Evolutionary conservation across 2,797 vertebrate species (phyloP).

Genomic region (Adelosebastes latens): DNA sequence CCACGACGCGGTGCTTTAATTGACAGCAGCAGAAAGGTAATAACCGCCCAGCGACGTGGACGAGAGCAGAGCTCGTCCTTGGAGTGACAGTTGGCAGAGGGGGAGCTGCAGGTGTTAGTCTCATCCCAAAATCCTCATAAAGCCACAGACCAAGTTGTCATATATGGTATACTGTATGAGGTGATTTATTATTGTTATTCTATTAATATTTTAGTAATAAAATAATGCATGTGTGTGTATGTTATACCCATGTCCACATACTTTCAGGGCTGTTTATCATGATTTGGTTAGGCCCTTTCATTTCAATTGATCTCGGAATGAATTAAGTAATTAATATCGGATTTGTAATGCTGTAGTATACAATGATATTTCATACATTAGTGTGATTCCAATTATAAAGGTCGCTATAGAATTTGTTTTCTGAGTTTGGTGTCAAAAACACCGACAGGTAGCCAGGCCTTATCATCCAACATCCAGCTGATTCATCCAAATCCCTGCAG

Average conservation of each 20-base stretch:
- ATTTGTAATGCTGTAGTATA: not conserved
- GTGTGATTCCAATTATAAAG: not conserved
- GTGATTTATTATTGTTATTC: not conserved
- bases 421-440: not conserved
- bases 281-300: not conserved
- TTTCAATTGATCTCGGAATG: not conserved
- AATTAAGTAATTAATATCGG: too few species aligned
- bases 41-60: not conserved
- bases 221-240: not conserved
- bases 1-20: conserved; percentile 16
- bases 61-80: conserved; percentile 10
- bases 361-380: not conserved
- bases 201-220: not conserved
- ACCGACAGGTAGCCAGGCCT: not conserved
- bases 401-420: not conserved
- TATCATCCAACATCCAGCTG: not conserved
- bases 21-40: conserved; percentile 33
- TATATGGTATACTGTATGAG: not conserved
- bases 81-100: not conserved
- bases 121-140: not conserved
- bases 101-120: not conserved
- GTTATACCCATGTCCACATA: not conserved
- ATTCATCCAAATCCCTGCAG: not conserved
- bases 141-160: not conserved
- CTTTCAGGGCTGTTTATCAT: not conserved